Base-by-base conservation (phyloP, 2,888 invertebrate genomes). In the Cantharis rufa region DNA sequence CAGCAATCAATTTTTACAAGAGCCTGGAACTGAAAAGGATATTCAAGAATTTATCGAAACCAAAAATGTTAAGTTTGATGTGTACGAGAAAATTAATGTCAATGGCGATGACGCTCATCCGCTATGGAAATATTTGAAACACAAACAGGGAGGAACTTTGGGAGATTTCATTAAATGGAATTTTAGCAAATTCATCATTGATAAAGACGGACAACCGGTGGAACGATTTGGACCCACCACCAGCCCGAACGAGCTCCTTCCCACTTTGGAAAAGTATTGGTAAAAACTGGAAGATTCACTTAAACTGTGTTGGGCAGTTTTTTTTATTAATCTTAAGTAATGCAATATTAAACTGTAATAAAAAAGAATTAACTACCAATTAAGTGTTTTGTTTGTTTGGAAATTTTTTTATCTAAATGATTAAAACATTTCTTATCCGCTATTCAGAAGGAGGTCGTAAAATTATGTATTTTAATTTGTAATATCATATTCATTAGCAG, bases 181-280 rank as follows among this genome's bases (percentile, higher is more conserved):
- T 88, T 96, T 95, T 86, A 93, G 95, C 3, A 96, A 96, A 87
- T 96, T 96, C 87, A 90, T 96, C 62, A 89, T 96, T n/a, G 92
- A 95, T 85, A 92, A 91, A 83, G 88, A 93, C 75, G 95, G 95
- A 0, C 88, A 91, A 15, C 93, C 93, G 0, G 92, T 93, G 9
- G 92, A 91, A 81, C 89, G 94, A 77, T 91, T 91, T 79, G 91
- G 90, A 0, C 92, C 94, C 10, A 84, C 76, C 69, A 84, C 84
- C 3, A 84, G 82, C 80, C 84, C 84, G 10, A 84, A 83, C 71
- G 84, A 83, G 75, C 75, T 85, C 69, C 78, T 84, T 4, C 79
- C 81, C 62, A 79, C 76, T 28, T 80, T 85, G 70, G 83, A 84
- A 32, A 85, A 85, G 72, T 85, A 84, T 78, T 85, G 84, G 84